Conservation (phyloP, 37 sponge, comb jelly and placozoan species). For the Hexactinellida sp. region DNA sequence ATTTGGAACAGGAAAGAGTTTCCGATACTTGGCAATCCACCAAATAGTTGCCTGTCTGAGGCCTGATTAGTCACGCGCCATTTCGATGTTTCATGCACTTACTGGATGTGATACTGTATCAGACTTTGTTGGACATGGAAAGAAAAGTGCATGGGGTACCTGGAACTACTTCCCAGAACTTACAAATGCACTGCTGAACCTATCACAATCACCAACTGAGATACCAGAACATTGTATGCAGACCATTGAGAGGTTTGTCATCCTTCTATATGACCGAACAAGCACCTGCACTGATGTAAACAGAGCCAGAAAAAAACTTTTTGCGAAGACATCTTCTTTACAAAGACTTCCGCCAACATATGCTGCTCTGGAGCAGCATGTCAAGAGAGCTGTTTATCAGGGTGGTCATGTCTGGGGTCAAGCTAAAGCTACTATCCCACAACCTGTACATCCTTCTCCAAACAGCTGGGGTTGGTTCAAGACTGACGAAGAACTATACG, state of each 20-base stretch:
- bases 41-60: background rate
- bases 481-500: background rate
- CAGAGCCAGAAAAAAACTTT: background rate
- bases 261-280: background rate
- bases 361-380: background rate
- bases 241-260: background rate
- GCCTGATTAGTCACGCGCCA: background rate
- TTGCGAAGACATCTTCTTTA: background rate
- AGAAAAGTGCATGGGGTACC: constrained; percentile 18
- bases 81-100: constrained; percentile 28
- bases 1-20: constrained; percentile 26
- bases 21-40: constrained; percentile 22
- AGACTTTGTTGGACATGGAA: constrained; percentile 18
- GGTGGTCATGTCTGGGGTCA: no score
- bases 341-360: background rate
- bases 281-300: background rate
- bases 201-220: background rate
- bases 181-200: background rate
- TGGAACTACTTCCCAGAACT: background rate
- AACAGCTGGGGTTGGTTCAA: background rate
- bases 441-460: background rate
- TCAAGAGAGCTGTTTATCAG: background rate
- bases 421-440: background rate
- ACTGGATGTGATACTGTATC: constrained; percentile 36
- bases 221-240: background rate